A percentile compares a stretch with the other conserved stretches of the same genome.
Conservation (phyloP, 2,888 invertebrate genomes). For the Napeogenes sylphis region DNA sequence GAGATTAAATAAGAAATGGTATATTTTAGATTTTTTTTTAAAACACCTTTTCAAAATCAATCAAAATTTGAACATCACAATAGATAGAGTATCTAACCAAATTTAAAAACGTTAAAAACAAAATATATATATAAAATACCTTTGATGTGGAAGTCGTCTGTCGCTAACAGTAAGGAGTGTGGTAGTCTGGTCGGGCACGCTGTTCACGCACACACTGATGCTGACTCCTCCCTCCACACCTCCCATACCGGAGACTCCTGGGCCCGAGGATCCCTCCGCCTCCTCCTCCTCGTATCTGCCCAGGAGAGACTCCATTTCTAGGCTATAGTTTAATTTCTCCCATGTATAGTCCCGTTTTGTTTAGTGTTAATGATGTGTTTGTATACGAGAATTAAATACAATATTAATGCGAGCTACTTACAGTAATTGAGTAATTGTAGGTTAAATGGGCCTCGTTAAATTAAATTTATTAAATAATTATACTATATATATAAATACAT, state of each 20-base stretch:
- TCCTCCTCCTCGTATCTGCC: constrained; percentile 74
- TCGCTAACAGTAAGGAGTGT: constrained; percentile 65
- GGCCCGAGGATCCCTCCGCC: constrained; percentile 26
- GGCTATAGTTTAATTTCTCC: constrained; percentile 40
- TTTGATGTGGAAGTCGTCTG: constrained; percentile 61
- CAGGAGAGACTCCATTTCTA: constrained; percentile 61
- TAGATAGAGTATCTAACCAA: too few species aligned
- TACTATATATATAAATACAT: too few species aligned
- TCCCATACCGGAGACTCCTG: constrained; percentile 53
- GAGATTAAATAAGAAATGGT: too few species aligned
- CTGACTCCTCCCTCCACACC: constrained; percentile 48
- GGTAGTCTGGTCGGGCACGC: constrained; percentile 49
- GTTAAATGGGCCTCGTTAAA: too few species aligned
- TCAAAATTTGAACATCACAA: too few species aligned
- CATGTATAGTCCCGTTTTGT: constrained; percentile 23
- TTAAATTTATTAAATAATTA: too few species aligned
- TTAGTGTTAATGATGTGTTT: constrained; percentile 12
- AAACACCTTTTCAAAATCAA: too few species aligned
- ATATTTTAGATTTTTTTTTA: too few species aligned
- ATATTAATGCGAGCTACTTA: too few species aligned
- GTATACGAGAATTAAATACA: not conserved
- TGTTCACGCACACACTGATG: constrained; percentile 70
- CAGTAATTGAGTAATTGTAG: too few species aligned
- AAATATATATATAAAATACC: constrained; percentile 38
- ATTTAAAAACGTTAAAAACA: too few species aligned